phyloP scores from a whole-genome alignment of 2,113 vertebrate species.

The Thalassarche chlororhynchos region DNA sequence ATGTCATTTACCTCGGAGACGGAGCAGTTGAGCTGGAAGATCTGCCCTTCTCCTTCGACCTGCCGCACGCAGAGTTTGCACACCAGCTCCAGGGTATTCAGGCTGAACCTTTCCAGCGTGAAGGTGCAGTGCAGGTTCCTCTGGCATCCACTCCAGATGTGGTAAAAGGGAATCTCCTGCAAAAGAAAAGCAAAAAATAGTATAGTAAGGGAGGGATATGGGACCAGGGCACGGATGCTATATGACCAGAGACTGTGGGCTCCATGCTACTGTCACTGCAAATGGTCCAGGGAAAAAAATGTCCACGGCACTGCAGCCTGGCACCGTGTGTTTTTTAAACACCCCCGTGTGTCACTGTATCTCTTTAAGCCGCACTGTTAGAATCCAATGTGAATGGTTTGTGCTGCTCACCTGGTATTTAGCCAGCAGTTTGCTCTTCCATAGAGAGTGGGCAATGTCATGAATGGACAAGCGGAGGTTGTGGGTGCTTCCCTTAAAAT shows the following conservation, averaged over 20 bases:
- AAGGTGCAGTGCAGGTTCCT: constrained; percentile 93
- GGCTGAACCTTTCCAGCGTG: constrained; percentile 89
- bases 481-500: constrained; percentile 95
- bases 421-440: constrained; percentile 94
- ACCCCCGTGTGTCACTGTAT: background rate
- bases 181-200: background rate
- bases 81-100: constrained; percentile 84
- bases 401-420: constrained; percentile 90
- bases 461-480: constrained; percentile 94
- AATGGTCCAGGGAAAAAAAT: background rate
- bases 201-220: background rate
- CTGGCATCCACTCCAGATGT: constrained; percentile 92
- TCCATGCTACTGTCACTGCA: background rate
- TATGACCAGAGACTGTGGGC: background rate
- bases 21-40: constrained; percentile 92
- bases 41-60: constrained; percentile 95
- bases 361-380: background rate
- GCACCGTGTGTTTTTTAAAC: background rate
- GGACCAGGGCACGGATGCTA: accelerated
- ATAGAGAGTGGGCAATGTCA: constrained; percentile 88
- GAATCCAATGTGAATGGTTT: background rate
- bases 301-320: background rate
- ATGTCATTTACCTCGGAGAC: constrained; percentile 85
- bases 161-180: constrained; percentile 94
- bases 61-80: constrained; percentile 95